These are phyloP conservation scores for Opisthograptis luteolata DNA, from an alignment of 2,888 invertebrate genomes.

Conservation along the genomic window DNA sequence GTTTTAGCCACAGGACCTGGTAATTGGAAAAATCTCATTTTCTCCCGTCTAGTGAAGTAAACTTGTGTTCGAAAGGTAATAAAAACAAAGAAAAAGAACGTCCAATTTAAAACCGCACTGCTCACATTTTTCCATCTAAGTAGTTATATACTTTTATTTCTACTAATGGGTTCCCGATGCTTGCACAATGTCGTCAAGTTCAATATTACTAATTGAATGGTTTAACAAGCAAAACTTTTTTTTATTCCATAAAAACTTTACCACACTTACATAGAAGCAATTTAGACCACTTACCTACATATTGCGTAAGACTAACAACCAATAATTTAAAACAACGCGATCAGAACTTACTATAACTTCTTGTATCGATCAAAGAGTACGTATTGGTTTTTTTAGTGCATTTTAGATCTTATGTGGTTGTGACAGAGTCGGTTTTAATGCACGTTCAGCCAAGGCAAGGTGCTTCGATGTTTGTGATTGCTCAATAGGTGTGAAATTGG, in stretches of 20 bases:
- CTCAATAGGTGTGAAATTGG: conserved; percentile 68
- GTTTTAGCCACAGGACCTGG: conserved; percentile 54
- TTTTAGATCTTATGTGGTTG: neutral
- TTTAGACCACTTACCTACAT: conserved; percentile 28
- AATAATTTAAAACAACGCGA: conserved; percentile 48
- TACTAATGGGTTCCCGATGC: neutral
- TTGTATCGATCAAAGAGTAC: conserved; percentile 18
- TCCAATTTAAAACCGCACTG: conserved; percentile 6
- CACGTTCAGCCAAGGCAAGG: conserved; percentile 31
- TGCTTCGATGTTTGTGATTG: conserved; percentile 53
- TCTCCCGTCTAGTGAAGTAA: conserved; percentile 58
- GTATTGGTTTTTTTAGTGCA: too few relatives aligned
- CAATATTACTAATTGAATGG: neutral
- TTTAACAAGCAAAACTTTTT: conserved; percentile 1
- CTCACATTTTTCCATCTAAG: neutral
- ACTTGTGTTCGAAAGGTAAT: conserved; percentile 52
- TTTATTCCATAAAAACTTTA: conserved; percentile 6
- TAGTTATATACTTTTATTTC: too few relatives aligned
- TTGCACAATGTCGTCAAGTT: neutral
- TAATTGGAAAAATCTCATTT: conserved; percentile 78
- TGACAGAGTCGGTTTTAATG: conserved; percentile 40
- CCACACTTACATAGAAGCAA: conserved; percentile 39
- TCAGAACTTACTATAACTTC: conserved; percentile 41
- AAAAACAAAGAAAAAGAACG: conserved; percentile 22
- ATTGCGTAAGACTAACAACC: conserved; percentile 44